Conservation (phyloP, 2,113 vertebrate species). For the Syngnathus floridae region DNA sequence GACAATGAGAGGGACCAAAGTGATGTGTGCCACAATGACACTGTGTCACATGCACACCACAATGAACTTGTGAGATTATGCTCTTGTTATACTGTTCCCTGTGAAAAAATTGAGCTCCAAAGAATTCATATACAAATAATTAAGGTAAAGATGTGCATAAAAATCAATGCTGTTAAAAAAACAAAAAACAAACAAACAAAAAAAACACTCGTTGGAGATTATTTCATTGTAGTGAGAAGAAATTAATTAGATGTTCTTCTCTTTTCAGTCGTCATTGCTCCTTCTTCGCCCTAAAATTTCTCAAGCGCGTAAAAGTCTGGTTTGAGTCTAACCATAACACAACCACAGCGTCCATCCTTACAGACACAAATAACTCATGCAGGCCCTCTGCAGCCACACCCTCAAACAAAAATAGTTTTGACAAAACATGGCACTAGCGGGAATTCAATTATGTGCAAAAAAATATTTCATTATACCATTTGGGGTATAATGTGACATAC, state of each 20-base stretch:
- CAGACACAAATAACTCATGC: slow-evolving; percentile 43
- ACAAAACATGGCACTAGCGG: slow-evolving; percentile 19
- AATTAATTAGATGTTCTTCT: background rate
- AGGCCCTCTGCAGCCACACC: slow-evolving; percentile 35
- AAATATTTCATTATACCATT: too few species aligned
- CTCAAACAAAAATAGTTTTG: slow-evolving; percentile 32
- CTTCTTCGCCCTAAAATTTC: slow-evolving; percentile 2
- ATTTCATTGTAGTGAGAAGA: background rate
- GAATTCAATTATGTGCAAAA: slow-evolving; percentile 7
- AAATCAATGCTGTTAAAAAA: background rate
- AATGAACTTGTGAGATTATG: slow-evolving; percentile 16
- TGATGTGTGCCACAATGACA: slow-evolving; percentile 40
- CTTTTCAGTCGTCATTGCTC: background rate
- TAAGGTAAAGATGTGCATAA: too few species aligned
- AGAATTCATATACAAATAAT: too few species aligned
- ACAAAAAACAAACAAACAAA: background rate
- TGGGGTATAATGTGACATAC: background rate
- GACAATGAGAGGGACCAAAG: slow-evolving; percentile 37
- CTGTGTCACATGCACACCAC: slow-evolving; percentile 21
- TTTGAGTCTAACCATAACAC: slow-evolving; percentile 38
- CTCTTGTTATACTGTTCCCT: slow-evolving; percentile 4
- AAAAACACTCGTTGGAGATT: too few species aligned
- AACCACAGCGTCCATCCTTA: slow-evolving; percentile 36
- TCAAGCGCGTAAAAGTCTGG: slow-evolving; percentile 21
- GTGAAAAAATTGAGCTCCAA: too few species aligned